phyloP scores from a whole-genome alignment of 2,113 vertebrate species.

The Excalfactoria chinensis region DNA sequence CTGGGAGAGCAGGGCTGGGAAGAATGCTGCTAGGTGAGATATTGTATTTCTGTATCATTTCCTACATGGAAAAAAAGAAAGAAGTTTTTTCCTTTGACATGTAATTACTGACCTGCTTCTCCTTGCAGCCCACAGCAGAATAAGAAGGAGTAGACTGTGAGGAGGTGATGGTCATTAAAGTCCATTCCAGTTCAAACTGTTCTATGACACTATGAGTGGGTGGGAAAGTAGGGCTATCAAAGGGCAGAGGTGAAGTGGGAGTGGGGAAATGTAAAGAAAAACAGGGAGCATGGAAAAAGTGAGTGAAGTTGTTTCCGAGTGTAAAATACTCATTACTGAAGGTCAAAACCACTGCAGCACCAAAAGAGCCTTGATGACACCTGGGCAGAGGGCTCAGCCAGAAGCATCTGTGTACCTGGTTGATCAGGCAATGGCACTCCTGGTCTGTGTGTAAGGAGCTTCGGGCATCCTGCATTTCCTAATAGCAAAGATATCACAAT shows the following conservation, averaged over 20 bases:
- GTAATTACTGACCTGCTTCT: background rate
- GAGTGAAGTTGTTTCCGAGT: background rate
- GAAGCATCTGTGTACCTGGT: background rate
- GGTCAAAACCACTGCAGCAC: background rate
- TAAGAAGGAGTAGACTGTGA: background rate
- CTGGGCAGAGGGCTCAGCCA: background rate
- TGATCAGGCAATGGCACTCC: background rate
- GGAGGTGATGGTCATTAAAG: background rate
- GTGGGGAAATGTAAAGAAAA: background rate
- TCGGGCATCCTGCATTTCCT: background rate
- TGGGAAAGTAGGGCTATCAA: background rate
- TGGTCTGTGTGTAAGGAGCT: background rate
- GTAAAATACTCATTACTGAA: background rate
- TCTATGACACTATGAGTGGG: background rate
- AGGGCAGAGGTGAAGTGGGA: background rate
- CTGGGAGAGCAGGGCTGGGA: fast-evolving
- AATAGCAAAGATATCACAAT: background rate
- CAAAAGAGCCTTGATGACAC: background rate
- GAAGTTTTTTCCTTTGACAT: background rate
- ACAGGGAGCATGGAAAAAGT: background rate
- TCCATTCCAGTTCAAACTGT: background rate
- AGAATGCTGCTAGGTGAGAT: background rate
- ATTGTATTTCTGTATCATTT: background rate
- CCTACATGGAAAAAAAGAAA: background rate
- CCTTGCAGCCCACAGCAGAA: background rate